Conservation (phyloP, 2,113 vertebrate genomes). For the Macquaria australasica region DNA sequence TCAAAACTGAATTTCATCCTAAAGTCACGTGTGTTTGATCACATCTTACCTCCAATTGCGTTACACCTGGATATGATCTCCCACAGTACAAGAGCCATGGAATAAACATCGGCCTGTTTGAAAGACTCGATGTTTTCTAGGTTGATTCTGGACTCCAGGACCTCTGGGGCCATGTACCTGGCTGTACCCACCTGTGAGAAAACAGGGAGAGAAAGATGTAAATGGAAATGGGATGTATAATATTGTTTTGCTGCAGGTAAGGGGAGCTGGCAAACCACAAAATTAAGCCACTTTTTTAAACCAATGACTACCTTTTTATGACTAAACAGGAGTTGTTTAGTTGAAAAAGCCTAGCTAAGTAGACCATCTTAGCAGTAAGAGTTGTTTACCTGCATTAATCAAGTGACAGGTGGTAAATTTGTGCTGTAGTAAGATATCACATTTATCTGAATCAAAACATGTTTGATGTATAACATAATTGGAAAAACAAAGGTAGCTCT, state of each 20-base stretch:
- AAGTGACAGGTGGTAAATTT: slow-evolving; percentile 18
- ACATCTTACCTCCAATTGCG: slow-evolving; percentile 89
- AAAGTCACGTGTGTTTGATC: neutral
- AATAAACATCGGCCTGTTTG: slow-evolving; percentile 98
- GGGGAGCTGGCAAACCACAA: neutral
- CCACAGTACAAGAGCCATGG: slow-evolving; percentile 98
- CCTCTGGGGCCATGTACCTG: slow-evolving; percentile 98
- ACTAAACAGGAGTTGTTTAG: neutral
- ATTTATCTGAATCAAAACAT: slow-evolving; percentile 40
- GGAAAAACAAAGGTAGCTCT: slow-evolving; percentile 47
- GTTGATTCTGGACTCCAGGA: slow-evolving; percentile 97
- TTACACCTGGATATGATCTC: slow-evolving; percentile 97
- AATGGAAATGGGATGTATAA: neutral
- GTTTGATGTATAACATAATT: slow-evolving; percentile 44
- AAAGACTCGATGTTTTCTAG: slow-evolving; percentile 98
- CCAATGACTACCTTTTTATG: neutral
- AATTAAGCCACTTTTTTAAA: neutral
- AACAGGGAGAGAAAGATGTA: neutral
- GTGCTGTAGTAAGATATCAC: slow-evolving; percentile 13
- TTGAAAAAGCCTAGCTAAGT: neutral
- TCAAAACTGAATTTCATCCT: neutral
- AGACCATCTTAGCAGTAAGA: neutral
- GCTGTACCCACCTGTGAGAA: slow-evolving; percentile 93
- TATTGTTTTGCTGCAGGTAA: neutral
- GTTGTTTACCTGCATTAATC: slow-evolving; percentile 23